Evolutionary conservation across 1,140 invertebrate species (phyloP).

Genomic region (Trichoplusia ni): DNA sequence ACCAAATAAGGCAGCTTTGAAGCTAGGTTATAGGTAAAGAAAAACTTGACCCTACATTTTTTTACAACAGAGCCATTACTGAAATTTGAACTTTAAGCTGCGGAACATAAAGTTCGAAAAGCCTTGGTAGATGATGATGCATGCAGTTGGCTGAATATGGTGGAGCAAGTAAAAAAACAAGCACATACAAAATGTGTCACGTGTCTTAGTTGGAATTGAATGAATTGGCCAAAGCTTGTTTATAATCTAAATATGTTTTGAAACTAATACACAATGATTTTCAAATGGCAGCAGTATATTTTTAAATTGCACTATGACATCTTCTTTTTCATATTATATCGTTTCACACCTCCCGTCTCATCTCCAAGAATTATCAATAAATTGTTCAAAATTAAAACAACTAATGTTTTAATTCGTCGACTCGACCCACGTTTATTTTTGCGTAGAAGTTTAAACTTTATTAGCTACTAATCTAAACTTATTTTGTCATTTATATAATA

Average conservation of each 20-base stretch:
- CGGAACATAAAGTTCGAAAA: neutral
- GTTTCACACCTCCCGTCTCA: no score
- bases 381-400: no score
- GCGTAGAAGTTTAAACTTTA: no score
- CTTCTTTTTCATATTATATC: no score
- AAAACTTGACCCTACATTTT: slow-evolving; percentile 20
- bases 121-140: neutral
- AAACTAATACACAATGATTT: no score
- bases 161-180: neutral
- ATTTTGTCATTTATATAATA: no score
- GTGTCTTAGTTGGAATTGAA: neutral
- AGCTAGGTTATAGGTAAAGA: slow-evolving; percentile 22
- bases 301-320: no score
- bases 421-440: no score
- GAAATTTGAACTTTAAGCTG: neutral
- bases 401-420: no score
- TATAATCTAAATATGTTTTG: neutral
- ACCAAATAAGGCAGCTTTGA: slow-evolving; percentile 12
- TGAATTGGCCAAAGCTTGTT: neutral
- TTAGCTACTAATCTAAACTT: no score
- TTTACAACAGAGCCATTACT: neutral
- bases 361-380: no score
- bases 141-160: neutral
- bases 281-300: no score
- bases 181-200: neutral